Base-by-base conservation (phyloP, 2,797 vertebrate species). In the Nasua narica region DNA sequence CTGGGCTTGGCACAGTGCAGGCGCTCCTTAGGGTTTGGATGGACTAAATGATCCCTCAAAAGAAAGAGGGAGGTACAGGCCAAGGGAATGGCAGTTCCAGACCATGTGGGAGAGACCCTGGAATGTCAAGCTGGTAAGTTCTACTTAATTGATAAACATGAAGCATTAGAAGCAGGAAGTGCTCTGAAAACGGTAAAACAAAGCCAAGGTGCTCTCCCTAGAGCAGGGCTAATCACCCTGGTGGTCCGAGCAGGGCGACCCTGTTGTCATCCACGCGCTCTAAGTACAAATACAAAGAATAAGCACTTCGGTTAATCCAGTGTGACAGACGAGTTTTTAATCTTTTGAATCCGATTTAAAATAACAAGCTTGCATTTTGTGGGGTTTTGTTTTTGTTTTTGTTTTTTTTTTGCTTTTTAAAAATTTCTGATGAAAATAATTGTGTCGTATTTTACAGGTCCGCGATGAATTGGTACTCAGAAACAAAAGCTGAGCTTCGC, bases 161-260 rank as follows among this genome's bases (percentile, higher is more conserved):
- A 86, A 32, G 29, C 90, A 65, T 37, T 46, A 32, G 60, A 74
- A 88, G 52, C 37, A 27, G 43, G 19, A 35, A 40, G 40, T 40
- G 46, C 48, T 35, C 74, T 67, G 83, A 58, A 70, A 62, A 70
- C 37, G n/a, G 81, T 27, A 56, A 76, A 52, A 72, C 60, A 67
- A 76, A 94, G 70, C 32, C 27, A 48, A 37, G 1, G 19, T 23
- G 18, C 23, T 67, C 10, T 54, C 35, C 65, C 69, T 46, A 46
- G 43, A 93, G 74, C 29, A 15, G 46, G 12, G 58, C 15, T 72
- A 14, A 65, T 25, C 1, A 35, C 43, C 15, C 7, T 40, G 10
- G 18, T 65, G 65, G 46, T 27, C 2, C 1, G 43, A 76, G 43
- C 19, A 12, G 21, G 29, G 70, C 1, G 19, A 35, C 25, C 1